Base-by-base conservation (phyloP, 2,797 vertebrate genomes). In the Mareca strepera region DNA sequence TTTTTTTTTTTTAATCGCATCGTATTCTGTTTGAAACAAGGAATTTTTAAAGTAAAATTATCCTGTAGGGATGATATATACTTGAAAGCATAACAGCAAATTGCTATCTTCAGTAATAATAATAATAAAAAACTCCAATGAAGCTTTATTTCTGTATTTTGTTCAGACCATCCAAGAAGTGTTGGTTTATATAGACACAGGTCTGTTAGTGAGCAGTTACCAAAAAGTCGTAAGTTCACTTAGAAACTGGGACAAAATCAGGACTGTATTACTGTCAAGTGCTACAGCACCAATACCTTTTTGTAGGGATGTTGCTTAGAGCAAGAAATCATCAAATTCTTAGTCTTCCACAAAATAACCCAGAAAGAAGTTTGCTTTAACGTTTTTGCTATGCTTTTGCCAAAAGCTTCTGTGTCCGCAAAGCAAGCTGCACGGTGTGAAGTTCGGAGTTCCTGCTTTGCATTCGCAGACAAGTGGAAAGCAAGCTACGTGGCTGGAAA, bases 401-500 rank as follows among this genome's bases (percentile, higher is more conserved):
- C 88, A 94, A 91, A 97, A 97, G 97, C 96, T 96, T 93, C 53
- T 55, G 95, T 96, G 95, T 82, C 82, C 41, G 95, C 97, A 93
- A 98, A 98, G 97, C 98, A 96, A 98, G 97, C 97, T 2, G 73
- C 95, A 88, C 74, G 75, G 95, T 1, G 95, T 74, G 83, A 91
- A 44, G 86, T 59, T 86, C 12, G 17, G 87, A 94, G 90, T 46
- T 83, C 83, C 96, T 82, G 92, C 96, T 96, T 79, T 89, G 95
- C 96, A 86, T 92, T 97, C 23, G 14, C 97, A 97, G 94, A 97
- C 94, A 80, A 72, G 92, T 95, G 95, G 44, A 46, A 96, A 97
- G 97, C 98, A 97, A 98, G 97, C 97, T 62, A 37, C 1, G 33
- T 87, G 91, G 78, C 12, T 92, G 90, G 96, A 98, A 97, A 96